Percentiles rank a stretch among this genome's conserved stretches.
Evolutionary conservation across 2,113 vertebrate species (phyloP).

Genomic region (Lucifuga dentata): DNA sequence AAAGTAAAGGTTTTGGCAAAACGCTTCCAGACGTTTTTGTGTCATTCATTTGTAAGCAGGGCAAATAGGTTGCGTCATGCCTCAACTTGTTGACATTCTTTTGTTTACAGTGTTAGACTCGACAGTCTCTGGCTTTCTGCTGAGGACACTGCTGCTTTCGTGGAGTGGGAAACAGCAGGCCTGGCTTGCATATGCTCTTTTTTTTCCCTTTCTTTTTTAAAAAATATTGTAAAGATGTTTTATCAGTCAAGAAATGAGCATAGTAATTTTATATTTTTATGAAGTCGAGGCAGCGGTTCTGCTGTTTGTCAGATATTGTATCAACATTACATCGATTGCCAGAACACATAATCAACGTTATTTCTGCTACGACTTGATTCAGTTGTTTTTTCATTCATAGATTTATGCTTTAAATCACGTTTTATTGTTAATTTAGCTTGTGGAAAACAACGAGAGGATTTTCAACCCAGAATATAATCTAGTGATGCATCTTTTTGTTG

Average conservation of each 20-base stretch:
- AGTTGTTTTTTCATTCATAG: no score
- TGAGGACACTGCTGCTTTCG: constrained; percentile 16
- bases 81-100: constrained; percentile 89
- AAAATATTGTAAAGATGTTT: background rate
- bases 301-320: no score
- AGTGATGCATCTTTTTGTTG: no score
- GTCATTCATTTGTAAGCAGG: constrained; percentile 82
- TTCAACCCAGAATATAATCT: background rate
- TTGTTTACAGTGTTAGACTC: constrained; percentile 79
- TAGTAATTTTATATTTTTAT: no score
- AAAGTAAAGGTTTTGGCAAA: background rate
- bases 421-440: no score
- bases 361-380: no score
- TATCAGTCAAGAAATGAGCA: no score
- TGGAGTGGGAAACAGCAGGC: background rate
- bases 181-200: background rate
- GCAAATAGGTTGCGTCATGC: constrained; percentile 80
- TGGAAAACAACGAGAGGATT: background rate
- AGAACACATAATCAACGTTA: no score
- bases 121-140: constrained; percentile 42
- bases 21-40: constrained; percentile 29
- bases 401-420: no score
- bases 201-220: no score
- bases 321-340: no score
- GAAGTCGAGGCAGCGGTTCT: no score